phyloP scores from a whole-genome alignment of 2,888 invertebrate species.

The Amiota communis region DNA sequence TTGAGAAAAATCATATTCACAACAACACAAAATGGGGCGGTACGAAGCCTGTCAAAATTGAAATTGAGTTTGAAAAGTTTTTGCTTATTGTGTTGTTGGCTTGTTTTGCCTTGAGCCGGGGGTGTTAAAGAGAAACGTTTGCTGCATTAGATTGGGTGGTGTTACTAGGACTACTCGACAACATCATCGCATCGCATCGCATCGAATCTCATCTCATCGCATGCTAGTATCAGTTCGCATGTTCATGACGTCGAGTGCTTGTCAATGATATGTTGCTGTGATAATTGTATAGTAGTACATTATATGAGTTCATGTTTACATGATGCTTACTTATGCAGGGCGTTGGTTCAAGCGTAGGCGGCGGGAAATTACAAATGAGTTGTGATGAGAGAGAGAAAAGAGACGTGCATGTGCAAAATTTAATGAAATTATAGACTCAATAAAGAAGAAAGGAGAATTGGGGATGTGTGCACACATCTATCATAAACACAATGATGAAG shows the following conservation, averaged over 20 bases:
- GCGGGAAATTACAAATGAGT: neutral
- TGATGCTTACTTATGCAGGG: conserved; percentile 47
- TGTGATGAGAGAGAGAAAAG: neutral
- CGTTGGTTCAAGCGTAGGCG: neutral
- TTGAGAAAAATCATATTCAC: conserved; percentile 1
- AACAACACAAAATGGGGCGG: conserved; percentile 45
- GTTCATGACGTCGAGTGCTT: conserved; percentile 65
- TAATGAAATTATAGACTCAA: conserved; percentile 15
- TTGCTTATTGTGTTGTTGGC: conserved; percentile 35
- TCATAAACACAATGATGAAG: too few species aligned
- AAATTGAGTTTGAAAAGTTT: conserved; percentile 65
- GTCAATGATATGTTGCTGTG: conserved; percentile 59
- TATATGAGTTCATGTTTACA: conserved; percentile 62
- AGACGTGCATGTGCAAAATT: conserved; percentile 16
- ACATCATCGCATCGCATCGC: neutral
- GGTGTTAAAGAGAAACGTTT: neutral
- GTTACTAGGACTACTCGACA: too few species aligned
- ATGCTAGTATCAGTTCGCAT: conserved; percentile 34
- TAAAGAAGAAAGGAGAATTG: neutral
- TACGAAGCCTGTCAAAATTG: conserved; percentile 57
- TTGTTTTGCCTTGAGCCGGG: conserved; percentile 54
- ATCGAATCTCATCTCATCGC: neutral
- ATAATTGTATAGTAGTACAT: conserved; percentile 54
- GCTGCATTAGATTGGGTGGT: too few species aligned
- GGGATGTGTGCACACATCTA: too few species aligned